Percentiles rank a stretch among this genome's conserved stretches.
phyloP scores from a whole-genome alignment of 1,140 invertebrate genomes.

The Trichonephila clavata region DNA sequence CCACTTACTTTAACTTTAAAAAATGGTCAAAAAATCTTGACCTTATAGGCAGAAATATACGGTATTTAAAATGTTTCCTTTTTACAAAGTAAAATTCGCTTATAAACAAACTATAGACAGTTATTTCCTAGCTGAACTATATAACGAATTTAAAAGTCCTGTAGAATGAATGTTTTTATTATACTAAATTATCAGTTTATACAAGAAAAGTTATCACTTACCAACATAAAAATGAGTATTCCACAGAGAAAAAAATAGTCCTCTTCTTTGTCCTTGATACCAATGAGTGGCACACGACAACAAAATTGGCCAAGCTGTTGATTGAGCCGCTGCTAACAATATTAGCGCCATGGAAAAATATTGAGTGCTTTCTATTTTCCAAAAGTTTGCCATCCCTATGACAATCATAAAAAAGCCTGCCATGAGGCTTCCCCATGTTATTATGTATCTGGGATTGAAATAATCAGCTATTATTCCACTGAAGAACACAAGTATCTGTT shows the following conservation, averaged over 20 bases:
- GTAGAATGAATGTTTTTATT: too few relatives aligned
- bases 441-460: conserved; percentile 66
- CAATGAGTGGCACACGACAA: conserved; percentile 27
- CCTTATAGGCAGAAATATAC: too few relatives aligned
- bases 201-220: background rate
- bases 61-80: too few relatives aligned
- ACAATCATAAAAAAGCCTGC: conserved; percentile 8
- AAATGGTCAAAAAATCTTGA: too few relatives aligned
- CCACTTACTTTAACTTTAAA: too few relatives aligned
- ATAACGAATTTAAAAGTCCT: too few relatives aligned
- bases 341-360: background rate
- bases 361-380: conserved; percentile 7
- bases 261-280: conserved; percentile 20
- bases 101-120: too few relatives aligned
- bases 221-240: conserved; percentile 47
- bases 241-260: conserved; percentile 51
- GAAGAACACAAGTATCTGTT: conserved; percentile 4
- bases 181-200: too few relatives aligned
- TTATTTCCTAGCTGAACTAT: too few relatives aligned
- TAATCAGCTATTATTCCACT: conserved; percentile 68
- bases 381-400: conserved; percentile 41
- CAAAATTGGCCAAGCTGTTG: conserved; percentile 46
- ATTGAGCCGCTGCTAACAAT: background rate
- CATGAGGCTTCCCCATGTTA: conserved; percentile 36
- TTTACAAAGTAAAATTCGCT: too few relatives aligned